These are phyloP conservation scores for Ceratosolen solmsi DNA, from an alignment of 1,140 invertebrate genomes.

Conservation along the genomic window DNA sequence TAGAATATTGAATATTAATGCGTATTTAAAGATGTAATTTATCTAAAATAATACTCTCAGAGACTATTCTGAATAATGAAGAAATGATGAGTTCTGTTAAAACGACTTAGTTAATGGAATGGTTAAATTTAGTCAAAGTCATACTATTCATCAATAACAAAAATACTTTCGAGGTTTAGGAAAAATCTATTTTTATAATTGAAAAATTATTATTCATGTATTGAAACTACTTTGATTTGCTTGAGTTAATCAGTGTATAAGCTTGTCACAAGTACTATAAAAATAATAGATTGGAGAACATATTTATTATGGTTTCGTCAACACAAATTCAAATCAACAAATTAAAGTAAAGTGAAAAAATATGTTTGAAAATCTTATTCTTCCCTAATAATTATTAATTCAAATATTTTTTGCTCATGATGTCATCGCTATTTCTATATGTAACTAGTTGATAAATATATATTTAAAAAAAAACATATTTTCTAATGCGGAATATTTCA, in stretches of 20 bases:
- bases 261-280: background rate
- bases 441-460: no score
- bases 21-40: background rate
- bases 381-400: background rate
- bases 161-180: background rate
- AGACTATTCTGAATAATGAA: background rate
- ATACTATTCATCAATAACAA: constrained; percentile 1
- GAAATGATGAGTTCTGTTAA: background rate
- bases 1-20: background rate
- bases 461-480: no score
- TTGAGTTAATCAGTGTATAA: background rate
- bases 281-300: background rate
- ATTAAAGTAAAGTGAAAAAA: no score
- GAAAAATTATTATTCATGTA: background rate
- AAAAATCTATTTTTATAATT: background rate
- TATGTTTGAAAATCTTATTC: no score
- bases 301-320: background rate
- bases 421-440: no score
- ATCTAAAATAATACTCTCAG: background rate
- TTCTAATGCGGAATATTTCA: no score
- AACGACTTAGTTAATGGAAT: background rate
- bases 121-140: background rate
- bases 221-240: background rate
- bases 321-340: no score
- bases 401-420: background rate